These are phyloP conservation scores for Corapipo altera DNA, from an alignment of 2,113 vertebrate species.

Conservation along the genomic window DNA sequence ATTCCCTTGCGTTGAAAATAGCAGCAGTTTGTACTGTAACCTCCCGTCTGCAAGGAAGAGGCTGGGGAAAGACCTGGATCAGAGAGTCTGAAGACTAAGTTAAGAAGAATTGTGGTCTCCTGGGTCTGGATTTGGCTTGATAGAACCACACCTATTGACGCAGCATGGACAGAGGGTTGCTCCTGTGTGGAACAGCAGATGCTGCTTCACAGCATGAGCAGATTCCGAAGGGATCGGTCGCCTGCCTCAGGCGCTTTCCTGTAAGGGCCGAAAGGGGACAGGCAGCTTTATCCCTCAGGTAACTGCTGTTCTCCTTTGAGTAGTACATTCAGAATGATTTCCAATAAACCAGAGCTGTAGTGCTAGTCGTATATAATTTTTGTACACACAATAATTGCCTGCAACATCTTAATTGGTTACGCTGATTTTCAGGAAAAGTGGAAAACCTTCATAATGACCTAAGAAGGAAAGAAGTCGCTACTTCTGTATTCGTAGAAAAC, in stretches of 20 bases:
- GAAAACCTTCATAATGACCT: background rate
- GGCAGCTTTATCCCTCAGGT: background rate
- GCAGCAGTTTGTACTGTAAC: background rate
- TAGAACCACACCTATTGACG: background rate
- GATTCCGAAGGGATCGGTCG: background rate
- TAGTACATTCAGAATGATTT: conserved; percentile 31
- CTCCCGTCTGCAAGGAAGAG: background rate
- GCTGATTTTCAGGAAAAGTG: background rate
- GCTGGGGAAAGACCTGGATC: background rate
- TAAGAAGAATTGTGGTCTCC: background rate
- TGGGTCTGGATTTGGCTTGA: background rate
- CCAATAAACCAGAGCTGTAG: conserved; percentile 2
- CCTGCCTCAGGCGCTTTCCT: background rate
- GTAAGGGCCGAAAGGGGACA: background rate
- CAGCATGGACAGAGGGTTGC: background rate
- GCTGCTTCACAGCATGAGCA: background rate
- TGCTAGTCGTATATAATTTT: background rate
- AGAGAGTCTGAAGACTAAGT: background rate
- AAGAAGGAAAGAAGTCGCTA: background rate
- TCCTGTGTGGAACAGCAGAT: background rate
- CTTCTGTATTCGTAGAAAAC: conserved; percentile 21
- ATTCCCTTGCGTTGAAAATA: background rate
- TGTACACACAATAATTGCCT: background rate
- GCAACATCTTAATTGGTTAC: background rate
- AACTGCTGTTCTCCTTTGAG: conserved; percentile 29